Evolutionary conservation across 2,113 vertebrate genomes (phyloP), one percentile per base, ranked within the genome.

Genomic region (Hassar affinis): DNA sequence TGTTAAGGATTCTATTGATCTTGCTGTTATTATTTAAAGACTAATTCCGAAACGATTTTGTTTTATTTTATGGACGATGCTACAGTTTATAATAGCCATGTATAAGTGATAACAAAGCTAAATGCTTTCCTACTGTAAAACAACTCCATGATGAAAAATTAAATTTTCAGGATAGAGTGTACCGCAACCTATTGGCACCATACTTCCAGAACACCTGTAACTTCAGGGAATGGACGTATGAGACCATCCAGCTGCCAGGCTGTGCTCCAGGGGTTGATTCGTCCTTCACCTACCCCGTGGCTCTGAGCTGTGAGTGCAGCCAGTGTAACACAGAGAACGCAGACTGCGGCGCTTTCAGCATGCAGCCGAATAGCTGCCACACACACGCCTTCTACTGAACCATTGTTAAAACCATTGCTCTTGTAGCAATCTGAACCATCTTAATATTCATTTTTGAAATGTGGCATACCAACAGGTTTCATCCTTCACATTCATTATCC

Each of bases 161-260:
- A 47, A 0, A 15, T 78, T 84, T 17, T 9, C 59, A 88, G 87
- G 83, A 82, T 0, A 27, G 77, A 59, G 68, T 25, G 4, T 86
- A 86, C 66, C 78, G 64, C 86, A 93, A 94, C 22, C 91, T 92
- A 22, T 85, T 90, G 14, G 88, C 87, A 1, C 91, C 89, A 49
- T 90, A 89, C 0, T 80, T 71, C 64, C 96, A 98, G 90, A 90
- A 88, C 9, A 88, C 85, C 49, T 99, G 97, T 71, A 96, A 94
- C 45, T 95, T 95, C 93, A 96, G 93, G 47, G 94, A 96, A 71
- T 90, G 96, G 86, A 87, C 91, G 38, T 96, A 98, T 0, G 94
- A 97, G 91, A 95, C 94, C 0, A 91, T 94, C 72, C 91, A 91
- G 88, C 89, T 98, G 61, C 91, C 95, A 0, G 95, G 94, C 81